phyloP scores from a whole-genome alignment of 2,113 vertebrate species.

The Martes martes region DNA sequence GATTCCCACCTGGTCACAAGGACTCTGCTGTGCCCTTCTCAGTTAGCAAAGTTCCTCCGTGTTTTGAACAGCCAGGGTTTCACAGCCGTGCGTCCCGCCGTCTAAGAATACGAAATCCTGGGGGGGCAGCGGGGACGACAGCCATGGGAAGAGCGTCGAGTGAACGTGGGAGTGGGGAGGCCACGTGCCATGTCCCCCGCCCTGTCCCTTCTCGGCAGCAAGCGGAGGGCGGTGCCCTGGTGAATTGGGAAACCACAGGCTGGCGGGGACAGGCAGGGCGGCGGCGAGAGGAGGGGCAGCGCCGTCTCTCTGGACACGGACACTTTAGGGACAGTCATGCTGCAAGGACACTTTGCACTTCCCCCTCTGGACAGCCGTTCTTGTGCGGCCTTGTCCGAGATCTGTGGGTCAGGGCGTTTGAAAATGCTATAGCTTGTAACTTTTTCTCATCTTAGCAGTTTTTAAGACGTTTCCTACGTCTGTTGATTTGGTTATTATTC shows the following conservation, averaged over 20 bases:
- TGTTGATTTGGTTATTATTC: neutral
- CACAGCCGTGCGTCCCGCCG: neutral
- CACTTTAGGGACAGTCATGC: too few species aligned
- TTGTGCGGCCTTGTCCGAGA: neutral
- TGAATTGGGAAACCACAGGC: neutral
- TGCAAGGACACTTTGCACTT: too few species aligned
- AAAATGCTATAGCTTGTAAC: neutral
- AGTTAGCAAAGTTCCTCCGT: neutral
- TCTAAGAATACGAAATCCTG: constrained; percentile 72
- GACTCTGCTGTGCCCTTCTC: neutral
- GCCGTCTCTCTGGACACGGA: neutral
- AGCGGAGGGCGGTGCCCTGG: neutral
- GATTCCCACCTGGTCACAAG: neutral
- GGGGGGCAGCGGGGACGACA: constrained; percentile 66
- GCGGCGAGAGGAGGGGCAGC: neutral
- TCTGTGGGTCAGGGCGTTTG: constrained; percentile 22
- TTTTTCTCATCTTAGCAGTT: neutral
- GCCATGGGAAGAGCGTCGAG: constrained; percentile 49
- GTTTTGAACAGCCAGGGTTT: constrained; percentile 21
- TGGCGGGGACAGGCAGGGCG: fast-evolving
- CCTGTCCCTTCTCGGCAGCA: too few species aligned
- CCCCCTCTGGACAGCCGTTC: neutral
- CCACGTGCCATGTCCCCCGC: too few species aligned
- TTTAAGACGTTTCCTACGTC: neutral
- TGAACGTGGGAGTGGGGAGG: neutral